A percentile compares a stretch with the other conserved stretches of the same genome.
These are phyloP conservation scores for Phymorhynchus buccinoides DNA, from an alignment of 1,140 invertebrate genomes.

Conservation along the genomic window DNA sequence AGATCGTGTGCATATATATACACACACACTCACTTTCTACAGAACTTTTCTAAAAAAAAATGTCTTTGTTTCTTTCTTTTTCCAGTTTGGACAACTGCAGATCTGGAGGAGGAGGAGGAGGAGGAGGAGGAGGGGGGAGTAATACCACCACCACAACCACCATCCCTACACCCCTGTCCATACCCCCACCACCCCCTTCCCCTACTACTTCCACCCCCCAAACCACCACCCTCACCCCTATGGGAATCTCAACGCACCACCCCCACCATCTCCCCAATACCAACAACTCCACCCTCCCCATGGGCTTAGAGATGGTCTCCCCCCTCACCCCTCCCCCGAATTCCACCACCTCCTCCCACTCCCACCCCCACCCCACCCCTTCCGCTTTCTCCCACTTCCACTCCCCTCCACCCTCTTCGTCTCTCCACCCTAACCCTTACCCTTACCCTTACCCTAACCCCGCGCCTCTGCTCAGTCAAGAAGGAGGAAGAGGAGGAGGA, in stretches of 20 bases:
- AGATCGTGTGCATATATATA: too few species aligned
- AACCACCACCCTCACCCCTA: not conserved
- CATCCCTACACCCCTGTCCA: not conserved
- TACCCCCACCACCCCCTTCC: not conserved
- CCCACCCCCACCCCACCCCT: slow-evolving; percentile 17
- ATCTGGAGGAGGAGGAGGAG: not conserved
- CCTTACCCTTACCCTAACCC: too few species aligned
- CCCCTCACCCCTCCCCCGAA: slow-evolving; percentile 57
- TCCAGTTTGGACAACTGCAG: slow-evolving; percentile 10
- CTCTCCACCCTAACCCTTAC: not conserved
- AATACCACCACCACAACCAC: not conserved
- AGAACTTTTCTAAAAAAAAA: too few species aligned
- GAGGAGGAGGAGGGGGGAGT: not conserved
- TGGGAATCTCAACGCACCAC: not conserved
- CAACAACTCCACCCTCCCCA: slow-evolving; percentile 53
- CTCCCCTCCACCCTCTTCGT: not conserved
- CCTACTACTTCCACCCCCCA: not conserved
- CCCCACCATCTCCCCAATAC: not conserved
- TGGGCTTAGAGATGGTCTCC: slow-evolving; percentile 65
- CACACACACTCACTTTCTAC: too few species aligned
- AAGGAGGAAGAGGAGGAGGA: too few species aligned
- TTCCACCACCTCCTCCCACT: slow-evolving; percentile 27
- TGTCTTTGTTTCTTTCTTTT: not conserved
- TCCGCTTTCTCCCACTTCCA: not conserved
- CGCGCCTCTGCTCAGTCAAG: too few species aligned